A percentile compares a stretch with the other conserved stretches of the same genome.
Conservation (phyloP, 2,113 vertebrate species). For the Rhinichthys klamathensis region DNA sequence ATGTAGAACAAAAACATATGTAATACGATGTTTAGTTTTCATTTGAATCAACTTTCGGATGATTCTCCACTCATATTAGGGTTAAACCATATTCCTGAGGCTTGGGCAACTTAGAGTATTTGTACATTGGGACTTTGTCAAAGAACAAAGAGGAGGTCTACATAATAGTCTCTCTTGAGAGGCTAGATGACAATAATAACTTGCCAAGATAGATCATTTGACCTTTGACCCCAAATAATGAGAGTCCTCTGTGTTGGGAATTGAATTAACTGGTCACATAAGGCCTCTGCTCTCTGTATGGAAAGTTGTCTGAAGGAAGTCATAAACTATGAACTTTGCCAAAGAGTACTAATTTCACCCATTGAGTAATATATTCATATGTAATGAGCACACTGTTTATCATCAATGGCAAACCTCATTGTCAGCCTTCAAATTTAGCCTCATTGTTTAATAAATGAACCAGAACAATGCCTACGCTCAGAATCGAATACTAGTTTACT, state of each 20-base stretch:
- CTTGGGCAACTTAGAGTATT: not conserved
- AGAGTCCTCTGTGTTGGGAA: not conserved
- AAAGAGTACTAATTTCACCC: not conserved
- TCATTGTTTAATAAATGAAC: not conserved
- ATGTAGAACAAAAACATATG: not conserved
- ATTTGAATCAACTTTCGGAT: not conserved
- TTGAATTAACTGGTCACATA: conserved; percentile 9
- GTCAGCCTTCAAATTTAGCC: not conserved
- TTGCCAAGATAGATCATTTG: not conserved
- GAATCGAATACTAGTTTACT: not conserved
- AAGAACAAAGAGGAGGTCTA: not conserved
- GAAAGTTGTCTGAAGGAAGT: not conserved
- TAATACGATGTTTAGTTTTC: not conserved
- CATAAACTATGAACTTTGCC: not conserved
- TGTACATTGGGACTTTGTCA: not conserved
- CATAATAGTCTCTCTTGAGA: conserved; percentile 16
- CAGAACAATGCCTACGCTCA: not conserved
- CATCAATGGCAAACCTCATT: not conserved
- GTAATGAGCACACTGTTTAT: not conserved
- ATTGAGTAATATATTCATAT: not conserved
- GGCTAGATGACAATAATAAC: not conserved
- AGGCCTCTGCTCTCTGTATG: not conserved
- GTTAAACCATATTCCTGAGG: not conserved
- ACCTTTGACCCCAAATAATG: not conserved
- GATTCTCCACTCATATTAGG: not conserved